Evolutionary conservation across 2,888 invertebrate genomes (phyloP).

Genomic region (Pinctada fucata): DNA sequence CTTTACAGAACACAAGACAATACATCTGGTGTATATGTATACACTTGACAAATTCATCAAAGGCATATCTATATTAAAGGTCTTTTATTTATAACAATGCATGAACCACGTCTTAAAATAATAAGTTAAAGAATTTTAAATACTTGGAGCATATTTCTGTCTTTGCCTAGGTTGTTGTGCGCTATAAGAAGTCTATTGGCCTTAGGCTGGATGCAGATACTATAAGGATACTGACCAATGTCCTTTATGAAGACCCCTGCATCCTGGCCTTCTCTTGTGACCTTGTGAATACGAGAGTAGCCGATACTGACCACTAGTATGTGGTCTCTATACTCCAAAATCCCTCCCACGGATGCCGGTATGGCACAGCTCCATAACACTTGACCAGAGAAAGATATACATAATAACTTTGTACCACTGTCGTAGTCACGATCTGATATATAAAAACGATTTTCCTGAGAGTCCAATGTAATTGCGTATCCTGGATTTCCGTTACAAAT

Average conservation of each 20-base stretch:
- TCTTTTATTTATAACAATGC: no score
- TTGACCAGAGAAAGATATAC: conserved; percentile 12
- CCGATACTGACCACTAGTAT: conserved; percentile 24
- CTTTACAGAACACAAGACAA: no score
- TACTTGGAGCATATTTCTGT: conserved; percentile 13
- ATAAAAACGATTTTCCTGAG: background rate
- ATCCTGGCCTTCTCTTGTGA: conserved; percentile 9
- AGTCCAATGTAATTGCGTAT: conserved; percentile 9
- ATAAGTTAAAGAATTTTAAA: background rate
- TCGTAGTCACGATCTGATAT: conserved; percentile 21
- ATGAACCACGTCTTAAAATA: no score
- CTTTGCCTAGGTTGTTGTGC: conserved; percentile 14
- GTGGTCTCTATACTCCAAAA: conserved; percentile 8
- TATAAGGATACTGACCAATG: conserved; percentile 13
- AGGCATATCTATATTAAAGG: no score
- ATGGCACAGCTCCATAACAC: conserved; percentile 17
- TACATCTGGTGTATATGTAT: no score
- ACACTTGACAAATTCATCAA: no score
- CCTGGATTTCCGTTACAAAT: conserved; percentile 14
- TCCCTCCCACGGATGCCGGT: conserved; percentile 22
- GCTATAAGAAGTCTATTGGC: conserved; percentile 2
- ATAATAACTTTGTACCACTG: conserved; percentile 10
- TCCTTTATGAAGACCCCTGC: background rate
- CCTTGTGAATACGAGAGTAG: conserved; percentile 12
- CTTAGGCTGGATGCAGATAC: conserved; percentile 20